Evolutionary conservation across 2,888 invertebrate genomes (phyloP).

Genomic region (Tromatobia lineatoria): DNA sequence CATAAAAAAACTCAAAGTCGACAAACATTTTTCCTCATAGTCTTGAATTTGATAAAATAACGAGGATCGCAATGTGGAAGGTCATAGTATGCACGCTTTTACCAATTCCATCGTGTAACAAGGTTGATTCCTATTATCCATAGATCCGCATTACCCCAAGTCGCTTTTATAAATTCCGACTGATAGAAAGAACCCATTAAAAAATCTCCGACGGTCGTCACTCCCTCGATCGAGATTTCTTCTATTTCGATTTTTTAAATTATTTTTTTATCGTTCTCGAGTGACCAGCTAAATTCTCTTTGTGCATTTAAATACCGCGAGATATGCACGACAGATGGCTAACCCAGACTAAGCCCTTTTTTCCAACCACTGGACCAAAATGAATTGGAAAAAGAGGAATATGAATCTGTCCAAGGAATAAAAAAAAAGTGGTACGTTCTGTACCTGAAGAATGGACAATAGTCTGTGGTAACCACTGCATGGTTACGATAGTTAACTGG

Average conservation of each 20-base stretch:
- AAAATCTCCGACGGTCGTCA: background rate
- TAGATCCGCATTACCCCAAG: background rate
- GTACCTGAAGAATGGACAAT: conserved; percentile 31
- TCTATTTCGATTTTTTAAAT: background rate
- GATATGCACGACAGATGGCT: background rate
- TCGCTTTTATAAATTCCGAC: background rate
- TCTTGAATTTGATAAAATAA: too few relatives aligned
- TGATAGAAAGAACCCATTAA: conserved; percentile 2
- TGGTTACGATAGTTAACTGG: conserved; percentile 44
- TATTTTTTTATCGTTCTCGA: background rate
- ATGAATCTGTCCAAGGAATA: background rate
- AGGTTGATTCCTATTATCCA: conserved; percentile 1
- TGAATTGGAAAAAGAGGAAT: background rate
- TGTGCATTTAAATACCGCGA: conserved; percentile 23
- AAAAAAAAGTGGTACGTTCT: background rate
- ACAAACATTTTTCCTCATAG: too few relatives aligned
- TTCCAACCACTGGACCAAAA: background rate
- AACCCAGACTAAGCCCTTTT: background rate
- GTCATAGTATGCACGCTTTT: too few relatives aligned
- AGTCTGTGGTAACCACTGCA: conserved; percentile 14
- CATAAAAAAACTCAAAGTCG: too few relatives aligned
- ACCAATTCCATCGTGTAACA: background rate
- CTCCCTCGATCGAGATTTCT: conserved; percentile 3
- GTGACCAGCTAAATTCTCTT: background rate
- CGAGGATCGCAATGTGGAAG: background rate